Conservation (phyloP, 1,140 invertebrate genomes). For the Drosophila suzukii region DNA sequence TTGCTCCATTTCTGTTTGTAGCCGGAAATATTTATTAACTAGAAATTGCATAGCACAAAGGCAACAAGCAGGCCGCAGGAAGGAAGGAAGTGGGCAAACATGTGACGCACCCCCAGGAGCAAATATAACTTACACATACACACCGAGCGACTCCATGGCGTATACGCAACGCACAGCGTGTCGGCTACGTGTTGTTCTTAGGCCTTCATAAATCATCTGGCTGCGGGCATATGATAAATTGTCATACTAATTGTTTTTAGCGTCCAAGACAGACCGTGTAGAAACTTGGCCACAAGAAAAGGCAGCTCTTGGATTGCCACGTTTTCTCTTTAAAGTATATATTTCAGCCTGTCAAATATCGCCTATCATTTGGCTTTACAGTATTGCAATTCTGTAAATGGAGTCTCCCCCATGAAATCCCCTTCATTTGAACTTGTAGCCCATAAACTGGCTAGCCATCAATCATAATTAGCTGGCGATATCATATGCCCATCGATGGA, state of each 20-base stretch:
- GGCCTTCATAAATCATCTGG: constrained; percentile 77
- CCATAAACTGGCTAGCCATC: constrained; percentile 31
- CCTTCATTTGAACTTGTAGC: constrained; percentile 18
- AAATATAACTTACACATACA: constrained; percentile 51
- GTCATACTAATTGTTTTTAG: constrained; percentile 84
- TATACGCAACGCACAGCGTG: constrained; percentile 46
- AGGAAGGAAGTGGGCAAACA: constrained; percentile 79
- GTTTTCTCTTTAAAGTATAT: constrained; percentile 40
- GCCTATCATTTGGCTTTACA: constrained; percentile 56
- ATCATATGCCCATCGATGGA: constrained; percentile 30
- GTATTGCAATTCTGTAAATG: constrained; percentile 16
- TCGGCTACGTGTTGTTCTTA: constrained; percentile 46
- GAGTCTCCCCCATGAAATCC: neutral
- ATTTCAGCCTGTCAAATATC: constrained; percentile 64
- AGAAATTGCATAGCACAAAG: constrained; percentile 72
- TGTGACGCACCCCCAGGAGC: constrained; percentile 68
- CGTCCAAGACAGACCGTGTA: constrained; percentile 61
- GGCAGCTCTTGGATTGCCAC: constrained; percentile 12
- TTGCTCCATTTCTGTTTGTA: constrained; percentile 29
- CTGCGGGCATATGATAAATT: constrained; percentile 80
- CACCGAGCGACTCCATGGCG: constrained; percentile 4
- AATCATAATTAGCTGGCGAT: constrained; percentile 62
- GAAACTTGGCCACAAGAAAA: constrained; percentile 24
- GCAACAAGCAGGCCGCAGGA: constrained; percentile 43
- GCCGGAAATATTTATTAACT: constrained; percentile 80